A percentile compares a stretch with the other conserved stretches of the same genome.
Conservation (phyloP, 2,888 invertebrate species). For the Eupsilia transversa region DNA sequence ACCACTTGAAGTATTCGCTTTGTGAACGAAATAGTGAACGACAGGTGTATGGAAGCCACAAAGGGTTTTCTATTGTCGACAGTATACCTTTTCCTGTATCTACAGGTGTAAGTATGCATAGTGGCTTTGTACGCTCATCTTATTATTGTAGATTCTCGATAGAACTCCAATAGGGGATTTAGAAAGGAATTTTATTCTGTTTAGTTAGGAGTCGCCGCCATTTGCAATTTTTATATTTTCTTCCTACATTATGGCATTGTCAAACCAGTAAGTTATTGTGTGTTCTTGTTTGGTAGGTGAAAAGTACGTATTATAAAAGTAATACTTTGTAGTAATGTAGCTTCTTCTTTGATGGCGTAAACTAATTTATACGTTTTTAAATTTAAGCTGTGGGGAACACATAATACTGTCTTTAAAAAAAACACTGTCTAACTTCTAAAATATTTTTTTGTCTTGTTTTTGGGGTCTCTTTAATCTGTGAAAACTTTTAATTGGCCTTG, state of each 20-base stretch:
- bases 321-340: too few species aligned
- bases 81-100: slow-evolving; percentile 8
- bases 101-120: background rate
- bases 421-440: too few species aligned
- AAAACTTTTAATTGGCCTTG: too few species aligned
- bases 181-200: slow-evolving; percentile 10
- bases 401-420: too few species aligned
- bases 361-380: too few species aligned
- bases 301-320: background rate
- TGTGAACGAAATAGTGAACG: slow-evolving; percentile 10
- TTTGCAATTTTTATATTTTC: background rate
- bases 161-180: slow-evolving; percentile 11
- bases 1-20: background rate
- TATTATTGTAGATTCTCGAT: slow-evolving; percentile 7
- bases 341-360: too few species aligned
- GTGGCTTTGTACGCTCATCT: slow-evolving; percentile 9
- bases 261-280: background rate
- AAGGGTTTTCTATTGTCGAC: slow-evolving; percentile 24
- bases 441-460: too few species aligned
- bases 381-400: too few species aligned
- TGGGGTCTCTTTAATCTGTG: too few species aligned
- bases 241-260: background rate
- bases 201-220: background rate
- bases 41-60: slow-evolving; percentile 3
- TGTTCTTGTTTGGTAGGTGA: background rate